A percentile compares a stretch with the other conserved stretches of the same genome.
phyloP scores from a whole-genome alignment of 2,113 vertebrate genomes.

The Prunella himalayana region DNA sequence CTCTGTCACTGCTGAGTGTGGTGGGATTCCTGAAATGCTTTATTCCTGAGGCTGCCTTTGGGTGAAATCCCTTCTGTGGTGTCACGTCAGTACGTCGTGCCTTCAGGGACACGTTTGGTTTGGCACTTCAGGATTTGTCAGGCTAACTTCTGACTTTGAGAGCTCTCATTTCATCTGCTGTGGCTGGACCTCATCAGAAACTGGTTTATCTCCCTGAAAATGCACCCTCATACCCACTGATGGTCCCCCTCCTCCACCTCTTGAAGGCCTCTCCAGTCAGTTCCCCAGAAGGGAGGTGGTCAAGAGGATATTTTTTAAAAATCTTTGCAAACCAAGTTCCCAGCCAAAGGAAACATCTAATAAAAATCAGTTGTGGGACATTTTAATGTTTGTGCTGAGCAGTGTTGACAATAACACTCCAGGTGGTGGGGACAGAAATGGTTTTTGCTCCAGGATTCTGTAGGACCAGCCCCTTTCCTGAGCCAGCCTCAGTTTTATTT shows the following conservation, averaged over 20 bases:
- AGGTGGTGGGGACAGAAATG: not conserved
- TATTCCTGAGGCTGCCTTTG: not conserved
- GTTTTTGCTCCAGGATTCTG: not conserved
- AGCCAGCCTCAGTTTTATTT: not conserved
- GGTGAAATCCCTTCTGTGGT: not conserved
- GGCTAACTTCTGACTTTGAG: not conserved
- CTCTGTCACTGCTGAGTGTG: not conserved
- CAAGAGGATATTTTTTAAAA: not conserved
- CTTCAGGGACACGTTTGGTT: accelerated
- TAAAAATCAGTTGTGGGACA: not conserved
- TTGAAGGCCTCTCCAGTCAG: not conserved
- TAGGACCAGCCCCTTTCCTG: not conserved
- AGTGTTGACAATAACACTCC: not conserved
- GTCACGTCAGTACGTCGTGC: not conserved
- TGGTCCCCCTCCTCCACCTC: not conserved
- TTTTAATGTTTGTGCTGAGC: not conserved
- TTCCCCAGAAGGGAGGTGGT: not conserved
- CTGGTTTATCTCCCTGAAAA: not conserved
- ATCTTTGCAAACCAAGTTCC: not conserved
- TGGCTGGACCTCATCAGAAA: not conserved
- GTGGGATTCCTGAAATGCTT: not conserved
- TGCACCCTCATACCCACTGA: accelerated
- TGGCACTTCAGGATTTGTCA: not conserved
- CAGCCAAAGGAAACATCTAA: not conserved
- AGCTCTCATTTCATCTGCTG: not conserved